These are phyloP conservation scores for Empidonax traillii DNA, from an alignment of 2,113 vertebrate genomes.

Conservation along the genomic window DNA sequence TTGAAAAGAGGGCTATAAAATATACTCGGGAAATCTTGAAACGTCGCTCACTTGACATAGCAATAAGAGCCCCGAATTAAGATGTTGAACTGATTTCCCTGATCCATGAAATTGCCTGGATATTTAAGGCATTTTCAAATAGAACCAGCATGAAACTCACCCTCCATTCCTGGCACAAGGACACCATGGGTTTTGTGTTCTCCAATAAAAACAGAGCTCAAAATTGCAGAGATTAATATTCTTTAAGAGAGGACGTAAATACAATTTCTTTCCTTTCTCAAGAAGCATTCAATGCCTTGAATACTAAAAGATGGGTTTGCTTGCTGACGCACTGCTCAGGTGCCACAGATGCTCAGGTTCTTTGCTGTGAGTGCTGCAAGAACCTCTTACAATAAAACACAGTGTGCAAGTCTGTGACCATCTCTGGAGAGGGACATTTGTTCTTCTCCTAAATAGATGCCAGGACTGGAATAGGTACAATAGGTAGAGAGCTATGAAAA, in stretches of 20 bases:
- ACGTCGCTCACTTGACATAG: constrained; percentile 30
- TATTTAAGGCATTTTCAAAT: constrained; percentile 36
- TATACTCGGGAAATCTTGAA: constrained; percentile 18
- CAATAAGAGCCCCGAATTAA: constrained; percentile 38
- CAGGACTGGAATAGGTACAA: background rate
- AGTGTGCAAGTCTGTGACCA: background rate
- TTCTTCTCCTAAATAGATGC: background rate
- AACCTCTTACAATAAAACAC: background rate
- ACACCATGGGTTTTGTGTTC: background rate
- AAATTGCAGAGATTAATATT: background rate
- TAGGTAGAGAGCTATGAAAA: background rate
- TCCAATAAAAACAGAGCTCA: background rate
- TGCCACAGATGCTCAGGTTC: background rate
- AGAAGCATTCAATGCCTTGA: background rate
- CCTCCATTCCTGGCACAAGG: background rate
- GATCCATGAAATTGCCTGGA: constrained; percentile 58
- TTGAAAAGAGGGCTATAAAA: constrained; percentile 41
- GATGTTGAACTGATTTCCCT: constrained; percentile 45
- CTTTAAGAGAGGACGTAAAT: background rate
- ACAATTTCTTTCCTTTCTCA: background rate
- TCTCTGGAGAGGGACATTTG: background rate
- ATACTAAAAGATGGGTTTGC: background rate
- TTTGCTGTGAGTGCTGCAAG: background rate
- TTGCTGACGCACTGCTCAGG: background rate
- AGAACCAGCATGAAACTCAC: background rate